These are phyloP conservation scores for Pipistrellus kuhlii DNA, from an alignment of 2,797 vertebrate species.

Conservation along the genomic window DNA sequence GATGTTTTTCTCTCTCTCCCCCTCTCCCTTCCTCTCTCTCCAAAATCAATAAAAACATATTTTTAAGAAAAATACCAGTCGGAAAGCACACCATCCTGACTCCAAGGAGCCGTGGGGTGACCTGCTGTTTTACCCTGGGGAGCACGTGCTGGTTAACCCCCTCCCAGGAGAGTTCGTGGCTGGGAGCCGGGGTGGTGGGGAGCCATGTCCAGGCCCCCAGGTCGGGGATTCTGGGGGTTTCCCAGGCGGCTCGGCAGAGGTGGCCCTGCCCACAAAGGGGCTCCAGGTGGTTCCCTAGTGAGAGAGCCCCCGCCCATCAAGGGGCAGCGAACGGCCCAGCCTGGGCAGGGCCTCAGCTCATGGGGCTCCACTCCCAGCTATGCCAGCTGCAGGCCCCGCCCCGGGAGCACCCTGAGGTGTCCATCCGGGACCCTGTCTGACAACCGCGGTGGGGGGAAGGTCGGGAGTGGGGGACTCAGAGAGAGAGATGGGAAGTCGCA, in stretches of 20 bases:
- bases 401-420: background rate
- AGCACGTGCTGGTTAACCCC: background rate
- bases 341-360: background rate
- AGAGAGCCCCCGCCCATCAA: background rate
- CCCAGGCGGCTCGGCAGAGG: background rate
- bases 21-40: no score
- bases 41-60: no score
- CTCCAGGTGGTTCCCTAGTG: constrained; percentile 34
- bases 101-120: background rate
- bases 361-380: background rate
- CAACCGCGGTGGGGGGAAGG: no score
- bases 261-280: fast-evolving
- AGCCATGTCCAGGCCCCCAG: background rate
- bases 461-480: background rate
- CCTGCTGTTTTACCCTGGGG: background rate
- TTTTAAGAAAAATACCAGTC: background rate
- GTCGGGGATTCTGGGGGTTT: background rate
- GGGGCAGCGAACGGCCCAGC: background rate
- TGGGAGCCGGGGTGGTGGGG: background rate
- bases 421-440: background rate
- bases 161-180: background rate
- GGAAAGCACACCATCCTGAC: background rate
- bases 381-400: background rate
- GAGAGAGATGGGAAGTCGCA: background rate
- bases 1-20: no score